Evolutionary conservation across 2,113 vertebrate genomes (phyloP), one percentile per base, ranked within the genome.

Genomic region (Charina bottae): DNA sequence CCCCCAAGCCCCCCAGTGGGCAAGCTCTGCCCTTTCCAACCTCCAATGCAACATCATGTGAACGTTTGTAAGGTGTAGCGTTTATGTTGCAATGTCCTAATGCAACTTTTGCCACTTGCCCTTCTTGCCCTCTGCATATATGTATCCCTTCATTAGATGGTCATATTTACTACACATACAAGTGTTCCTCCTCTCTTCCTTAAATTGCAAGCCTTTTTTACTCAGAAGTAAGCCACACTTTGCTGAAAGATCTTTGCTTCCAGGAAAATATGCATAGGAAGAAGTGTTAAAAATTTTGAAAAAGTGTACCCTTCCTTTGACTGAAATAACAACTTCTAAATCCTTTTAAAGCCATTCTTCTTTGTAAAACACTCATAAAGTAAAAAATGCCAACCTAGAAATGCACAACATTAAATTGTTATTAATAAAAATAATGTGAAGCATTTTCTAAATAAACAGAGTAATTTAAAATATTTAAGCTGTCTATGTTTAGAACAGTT

Each of bases 251-350:
- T 23, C 2, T 17, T 46, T 88, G 13, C 33, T 88, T n/a, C 49
- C 1, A 58, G 6, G 5, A 13, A 83, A 83, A 12, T 56, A 7
- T 83, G 17, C 23, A 59, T 23, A 90, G 89, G 33, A 58, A 17
- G 89, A 54, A 83, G 17, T 5, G 15, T 60, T 60, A 24, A 49
- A 72, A 93, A 28, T 19, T 33, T 89, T 83, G 17, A 94, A 94
- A 28, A 95, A 87, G 58, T 7, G 46, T 89, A 55, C 54, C 4
- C 8, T 53, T 68, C 53, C 58, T 93, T 78, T 1, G 68, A 60
- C 17, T 88, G 85, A 92, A 62, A 11, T 0, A 84, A 42, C 92
- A 56, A 78, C 8, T 15, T 78, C 19, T 23, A 78, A 55, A 78
- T 54, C 64, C 24, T 37, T 90, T 37, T 37, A 56, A 56, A 37